phyloP scores from a whole-genome alignment of 2,113 vertebrate genomes.

The Sander lucioperca region DNA sequence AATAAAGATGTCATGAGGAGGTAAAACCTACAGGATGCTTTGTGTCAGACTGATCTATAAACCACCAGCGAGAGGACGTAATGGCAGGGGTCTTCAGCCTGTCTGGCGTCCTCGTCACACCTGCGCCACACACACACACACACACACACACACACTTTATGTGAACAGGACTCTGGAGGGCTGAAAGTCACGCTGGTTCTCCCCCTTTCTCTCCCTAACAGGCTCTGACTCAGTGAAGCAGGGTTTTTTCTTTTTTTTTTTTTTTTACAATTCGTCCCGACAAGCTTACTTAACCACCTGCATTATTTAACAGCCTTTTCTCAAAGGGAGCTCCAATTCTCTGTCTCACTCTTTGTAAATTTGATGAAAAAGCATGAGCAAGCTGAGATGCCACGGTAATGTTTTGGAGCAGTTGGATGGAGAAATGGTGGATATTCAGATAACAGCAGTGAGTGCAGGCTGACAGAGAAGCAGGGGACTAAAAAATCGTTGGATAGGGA shows the following conservation, averaged over 20 bases:
- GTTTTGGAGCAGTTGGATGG: conserved; percentile 15
- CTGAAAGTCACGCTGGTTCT: conserved; percentile 46
- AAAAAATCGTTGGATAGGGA: neutral
- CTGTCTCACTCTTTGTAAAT: conserved; percentile 43
- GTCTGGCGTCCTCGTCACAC: conserved; percentile 7
- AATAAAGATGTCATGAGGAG: conserved; percentile 19
- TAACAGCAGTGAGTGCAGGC: neutral
- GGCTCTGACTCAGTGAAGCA: conserved; percentile 62
- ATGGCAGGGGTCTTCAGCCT: conserved; percentile 2
- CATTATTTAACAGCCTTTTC: conserved; percentile 78
- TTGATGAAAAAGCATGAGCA: conserved; percentile 42
- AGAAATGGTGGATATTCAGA: conserved; percentile 22
- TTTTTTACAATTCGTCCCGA: conserved; percentile 67
- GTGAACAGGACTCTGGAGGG: conserved; percentile 51
- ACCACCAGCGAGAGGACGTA: conserved; percentile 25
- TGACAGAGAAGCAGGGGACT: neutral
- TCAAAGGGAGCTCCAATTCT: conserved; percentile 54
- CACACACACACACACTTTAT: neutral
- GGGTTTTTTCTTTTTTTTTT: conserved; percentile 1
- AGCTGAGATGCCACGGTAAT: conserved; percentile 10
- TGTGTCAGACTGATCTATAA: conserved; percentile 14
- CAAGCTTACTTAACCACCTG: conserved; percentile 79
- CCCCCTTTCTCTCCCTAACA: conserved; percentile 40
- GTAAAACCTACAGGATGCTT: conserved; percentile 10
- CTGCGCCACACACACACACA: neutral